These are phyloP conservation scores for Nomada lathburiana DNA, from an alignment of 2,888 invertebrate species.

Conservation along the genomic window DNA sequence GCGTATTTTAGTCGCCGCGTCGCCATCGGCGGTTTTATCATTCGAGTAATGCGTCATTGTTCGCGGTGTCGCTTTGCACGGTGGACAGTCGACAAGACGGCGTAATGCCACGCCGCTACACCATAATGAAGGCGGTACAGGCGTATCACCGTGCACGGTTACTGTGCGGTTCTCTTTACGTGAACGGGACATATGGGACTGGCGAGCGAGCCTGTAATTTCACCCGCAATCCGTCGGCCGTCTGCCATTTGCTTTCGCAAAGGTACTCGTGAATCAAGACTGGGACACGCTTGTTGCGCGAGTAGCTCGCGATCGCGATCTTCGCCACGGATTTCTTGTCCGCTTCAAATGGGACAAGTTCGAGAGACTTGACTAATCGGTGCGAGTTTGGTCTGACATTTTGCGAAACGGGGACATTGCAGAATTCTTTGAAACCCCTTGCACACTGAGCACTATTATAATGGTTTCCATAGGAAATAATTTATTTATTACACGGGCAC, in stretches of 20 bases:
- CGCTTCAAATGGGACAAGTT: not conserved
- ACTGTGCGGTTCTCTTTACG: slow-evolving; percentile 2
- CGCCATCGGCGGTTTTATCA: slow-evolving; percentile 57
- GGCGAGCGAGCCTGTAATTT: slow-evolving; percentile 62
- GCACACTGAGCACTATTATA: too few relatives aligned
- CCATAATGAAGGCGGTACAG: slow-evolving; percentile 60
- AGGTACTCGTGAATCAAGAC: slow-evolving; percentile 53
- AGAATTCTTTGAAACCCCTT: too few relatives aligned
- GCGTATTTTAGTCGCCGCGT: slow-evolving; percentile 38
- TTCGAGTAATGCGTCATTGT: slow-evolving; percentile 63
- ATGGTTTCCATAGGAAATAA: too few relatives aligned
- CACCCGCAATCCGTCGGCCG: slow-evolving; percentile 53
- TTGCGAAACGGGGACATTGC: not conserved
- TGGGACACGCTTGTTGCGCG: not conserved
- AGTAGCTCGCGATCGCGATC: slow-evolving; percentile 2
- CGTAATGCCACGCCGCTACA: slow-evolving; percentile 54
- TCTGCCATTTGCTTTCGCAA: slow-evolving; percentile 62
- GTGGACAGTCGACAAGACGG: slow-evolving; percentile 36
- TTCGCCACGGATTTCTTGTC: not conserved
- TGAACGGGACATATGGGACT: slow-evolving; percentile 41
- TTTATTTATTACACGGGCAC: too few relatives aligned
- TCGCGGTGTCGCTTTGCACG: slow-evolving; percentile 29
- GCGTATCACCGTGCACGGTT: slow-evolving; percentile 25
- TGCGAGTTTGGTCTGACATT: not conserved
- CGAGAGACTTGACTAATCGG: not conserved